Conservation (phyloP, 2,797 vertebrate genomes). For the Avahi laniger region DNA sequence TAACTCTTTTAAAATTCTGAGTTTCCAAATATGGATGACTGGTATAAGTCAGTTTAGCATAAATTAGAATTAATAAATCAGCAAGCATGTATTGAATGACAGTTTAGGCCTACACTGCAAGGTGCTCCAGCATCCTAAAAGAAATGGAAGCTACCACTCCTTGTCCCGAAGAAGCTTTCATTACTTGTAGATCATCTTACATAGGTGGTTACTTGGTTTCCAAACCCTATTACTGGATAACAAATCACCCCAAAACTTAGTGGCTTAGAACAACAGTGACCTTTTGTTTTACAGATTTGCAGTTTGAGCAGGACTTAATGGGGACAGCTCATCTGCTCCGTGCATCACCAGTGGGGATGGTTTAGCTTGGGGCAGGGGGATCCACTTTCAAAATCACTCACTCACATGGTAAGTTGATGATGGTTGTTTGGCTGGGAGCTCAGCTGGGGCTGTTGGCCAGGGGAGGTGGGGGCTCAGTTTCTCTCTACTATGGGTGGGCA, state of each 20-base stretch:
- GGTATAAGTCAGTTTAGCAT: neutral
- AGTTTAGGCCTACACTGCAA: constrained; percentile 1
- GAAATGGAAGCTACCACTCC: neutral
- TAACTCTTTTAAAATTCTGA: neutral
- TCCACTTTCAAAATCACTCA: neutral
- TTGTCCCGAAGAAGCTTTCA: neutral
- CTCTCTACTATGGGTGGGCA: neutral
- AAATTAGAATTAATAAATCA: neutral
- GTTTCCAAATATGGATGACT: neutral
- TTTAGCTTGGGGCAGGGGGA: neutral
- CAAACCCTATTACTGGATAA: neutral
- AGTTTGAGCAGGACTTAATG: neutral
- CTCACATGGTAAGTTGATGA: neutral
- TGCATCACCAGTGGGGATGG: neutral
- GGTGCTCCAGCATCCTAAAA: neutral
- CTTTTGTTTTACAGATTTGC: neutral
- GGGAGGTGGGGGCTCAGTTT: neutral
- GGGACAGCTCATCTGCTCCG: neutral
- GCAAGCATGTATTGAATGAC: constrained; percentile 1
- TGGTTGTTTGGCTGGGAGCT: neutral
- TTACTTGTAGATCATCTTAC: neutral
- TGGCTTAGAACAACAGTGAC: neutral
- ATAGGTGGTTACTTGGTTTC: constrained; percentile 14
- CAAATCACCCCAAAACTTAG: neutral
- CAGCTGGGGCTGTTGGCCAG: neutral